phyloP scores from a whole-genome alignment of 2,888 invertebrate species.

The Gymnocheta viridis region DNA sequence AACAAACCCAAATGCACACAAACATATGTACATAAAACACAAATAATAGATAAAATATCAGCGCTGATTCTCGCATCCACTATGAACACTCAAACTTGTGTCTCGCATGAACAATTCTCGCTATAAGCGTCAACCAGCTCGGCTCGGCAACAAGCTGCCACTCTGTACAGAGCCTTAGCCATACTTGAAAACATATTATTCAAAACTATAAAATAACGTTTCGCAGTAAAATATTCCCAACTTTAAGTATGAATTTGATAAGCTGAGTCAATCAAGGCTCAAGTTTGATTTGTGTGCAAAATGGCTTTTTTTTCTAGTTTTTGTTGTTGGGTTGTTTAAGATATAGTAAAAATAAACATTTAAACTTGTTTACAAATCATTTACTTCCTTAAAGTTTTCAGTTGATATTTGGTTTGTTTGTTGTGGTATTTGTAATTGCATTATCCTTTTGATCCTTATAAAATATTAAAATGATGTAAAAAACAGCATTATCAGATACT shows the following conservation, averaged over 20 bases:
- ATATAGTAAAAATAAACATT: conserved; percentile 41
- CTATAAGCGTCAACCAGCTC: too few relatives aligned
- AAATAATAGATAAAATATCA: too few relatives aligned
- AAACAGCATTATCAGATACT: background rate
- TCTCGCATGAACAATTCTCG: too few relatives aligned
- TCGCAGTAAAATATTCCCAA: too few relatives aligned
- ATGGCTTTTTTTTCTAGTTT: conserved; percentile 4
- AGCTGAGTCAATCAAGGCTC: background rate
- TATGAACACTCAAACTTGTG: too few relatives aligned
- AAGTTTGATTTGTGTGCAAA: conserved; percentile 28
- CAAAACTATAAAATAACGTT: too few relatives aligned
- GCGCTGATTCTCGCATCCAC: too few relatives aligned
- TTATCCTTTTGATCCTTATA: conserved; percentile 54
- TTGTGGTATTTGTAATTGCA: conserved; percentile 51
- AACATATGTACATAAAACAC: too few relatives aligned
- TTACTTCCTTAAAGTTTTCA: conserved; percentile 62
- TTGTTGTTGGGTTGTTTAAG: conserved; percentile 16
- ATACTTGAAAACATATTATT: too few relatives aligned
- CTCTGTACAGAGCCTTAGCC: too few relatives aligned
- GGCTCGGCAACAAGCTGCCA: too few relatives aligned
- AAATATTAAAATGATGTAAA: background rate
- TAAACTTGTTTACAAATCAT: conserved; percentile 68
- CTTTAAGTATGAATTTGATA: background rate
- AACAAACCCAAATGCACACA: too few relatives aligned
- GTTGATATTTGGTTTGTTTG: conserved; percentile 44